phyloP scores from a whole-genome alignment of 2,888 invertebrate species.

The Tachina fera region DNA sequence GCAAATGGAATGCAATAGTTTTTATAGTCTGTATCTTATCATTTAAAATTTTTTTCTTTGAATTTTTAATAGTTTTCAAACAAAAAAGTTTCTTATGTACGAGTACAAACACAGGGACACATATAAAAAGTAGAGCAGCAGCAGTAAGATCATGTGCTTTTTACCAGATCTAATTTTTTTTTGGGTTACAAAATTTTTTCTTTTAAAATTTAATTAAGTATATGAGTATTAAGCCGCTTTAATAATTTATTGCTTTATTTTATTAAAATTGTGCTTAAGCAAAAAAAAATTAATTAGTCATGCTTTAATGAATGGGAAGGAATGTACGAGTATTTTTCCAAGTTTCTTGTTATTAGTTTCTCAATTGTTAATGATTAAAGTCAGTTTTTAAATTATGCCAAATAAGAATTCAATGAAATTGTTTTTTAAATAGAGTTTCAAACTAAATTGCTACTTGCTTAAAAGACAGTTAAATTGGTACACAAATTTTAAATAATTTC shows the following conservation, averaged over 20 bases:
- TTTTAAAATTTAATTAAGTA: slow-evolving; percentile 34
- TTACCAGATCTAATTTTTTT: slow-evolving; percentile 6
- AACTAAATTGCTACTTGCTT: background rate
- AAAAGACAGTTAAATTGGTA: background rate
- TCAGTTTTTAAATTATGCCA: background rate
- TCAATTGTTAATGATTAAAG: background rate
- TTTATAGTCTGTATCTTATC: slow-evolving; percentile 62
- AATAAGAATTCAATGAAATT: background rate
- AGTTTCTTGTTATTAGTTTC: background rate
- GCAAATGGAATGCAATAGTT: slow-evolving; percentile 63
- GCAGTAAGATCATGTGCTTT: slow-evolving; percentile 35
- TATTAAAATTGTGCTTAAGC: background rate
- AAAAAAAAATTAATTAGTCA: slow-evolving; percentile 25
- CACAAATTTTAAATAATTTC: slow-evolving; percentile 9
- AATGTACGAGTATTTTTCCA: slow-evolving; percentile 7
- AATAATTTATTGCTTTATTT: slow-evolving; percentile 37
- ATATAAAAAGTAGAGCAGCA: background rate
- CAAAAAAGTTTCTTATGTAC: slow-evolving; percentile 15
- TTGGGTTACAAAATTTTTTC: slow-evolving; percentile 1
- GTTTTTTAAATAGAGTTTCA: background rate
- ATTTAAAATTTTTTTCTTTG: slow-evolving; percentile 13
- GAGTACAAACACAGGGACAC: too few relatives aligned
- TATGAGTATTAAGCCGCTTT: slow-evolving; percentile 25
- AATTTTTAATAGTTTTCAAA: slow-evolving; percentile 29
- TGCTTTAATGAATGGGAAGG: slow-evolving; percentile 30